Conservation (phyloP, 2,113 vertebrate genomes). For the sheep (Ovis aries) region DNA sequence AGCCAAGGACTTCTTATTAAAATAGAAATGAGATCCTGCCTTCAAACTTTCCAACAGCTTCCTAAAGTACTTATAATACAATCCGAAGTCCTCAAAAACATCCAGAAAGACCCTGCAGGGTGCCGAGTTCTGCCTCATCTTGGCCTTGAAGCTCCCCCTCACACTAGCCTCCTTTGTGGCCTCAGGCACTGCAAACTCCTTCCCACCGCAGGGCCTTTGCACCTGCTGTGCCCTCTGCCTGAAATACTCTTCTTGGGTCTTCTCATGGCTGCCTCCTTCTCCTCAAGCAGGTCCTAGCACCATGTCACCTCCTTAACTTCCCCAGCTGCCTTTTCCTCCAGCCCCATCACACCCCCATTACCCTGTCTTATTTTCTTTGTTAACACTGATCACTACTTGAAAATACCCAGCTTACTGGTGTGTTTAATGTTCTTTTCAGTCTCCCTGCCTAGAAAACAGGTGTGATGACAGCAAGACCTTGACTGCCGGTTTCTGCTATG, state of each 20-base stretch:
- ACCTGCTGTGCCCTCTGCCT: not conserved
- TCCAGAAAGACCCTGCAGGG: not conserved
- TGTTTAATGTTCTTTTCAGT: not conserved
- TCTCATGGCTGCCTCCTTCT: not conserved
- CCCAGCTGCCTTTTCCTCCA: not conserved
- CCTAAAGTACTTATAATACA: not conserved
- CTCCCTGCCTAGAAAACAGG: not conserved
- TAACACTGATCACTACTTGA: not conserved
- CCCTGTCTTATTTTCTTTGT: not conserved
- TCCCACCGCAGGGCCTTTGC: not conserved
- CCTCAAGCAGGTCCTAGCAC: not conserved
- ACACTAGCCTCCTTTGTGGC: not conserved
- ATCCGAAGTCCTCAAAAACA: not conserved
- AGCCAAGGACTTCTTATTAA: not conserved
- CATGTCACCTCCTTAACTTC: not conserved
- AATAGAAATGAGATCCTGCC: not conserved
- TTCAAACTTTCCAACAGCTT: not conserved
- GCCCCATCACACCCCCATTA: not conserved
- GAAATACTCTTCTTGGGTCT: not conserved
- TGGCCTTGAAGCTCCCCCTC: not conserved
- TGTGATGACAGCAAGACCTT: not conserved
- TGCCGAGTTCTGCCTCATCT: not conserved
- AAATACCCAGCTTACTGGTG: not conserved
- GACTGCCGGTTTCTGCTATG: accelerated
- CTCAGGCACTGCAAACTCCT: not conserved